Evolutionary conservation across 2,797 vertebrate species (phyloP).

Genomic region (Sebastes kiyomatsui): DNA sequence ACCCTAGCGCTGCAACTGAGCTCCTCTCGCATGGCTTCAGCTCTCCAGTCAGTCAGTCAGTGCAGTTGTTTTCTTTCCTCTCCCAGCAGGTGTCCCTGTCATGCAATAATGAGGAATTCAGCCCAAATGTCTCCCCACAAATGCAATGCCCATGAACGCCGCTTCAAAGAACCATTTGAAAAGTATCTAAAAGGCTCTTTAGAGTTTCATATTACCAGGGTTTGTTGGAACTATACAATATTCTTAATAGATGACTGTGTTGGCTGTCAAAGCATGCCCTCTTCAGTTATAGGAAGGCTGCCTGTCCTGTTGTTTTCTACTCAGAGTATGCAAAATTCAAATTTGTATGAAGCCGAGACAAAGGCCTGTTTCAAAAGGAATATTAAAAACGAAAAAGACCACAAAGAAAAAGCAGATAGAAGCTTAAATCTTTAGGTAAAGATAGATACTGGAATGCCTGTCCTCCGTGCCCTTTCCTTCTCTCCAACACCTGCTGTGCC

Average conservation of each 20-base stretch:
- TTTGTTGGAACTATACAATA: conserved; percentile 16
- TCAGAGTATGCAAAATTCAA: conserved; percentile 11
- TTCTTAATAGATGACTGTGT: conserved; percentile 10
- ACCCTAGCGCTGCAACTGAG: conserved; percentile 43
- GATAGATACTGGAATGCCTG: conserved; percentile 32
- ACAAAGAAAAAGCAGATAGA: background rate
- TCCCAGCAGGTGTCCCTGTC: conserved; percentile 82
- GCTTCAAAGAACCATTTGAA: conserved; percentile 59
- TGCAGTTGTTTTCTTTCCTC: conserved; percentile 68
- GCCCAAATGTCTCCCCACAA: conserved; percentile 49
- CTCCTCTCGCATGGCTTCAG: conserved; percentile 30
- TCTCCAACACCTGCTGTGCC: conserved; percentile 76
- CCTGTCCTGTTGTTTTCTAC: conserved; percentile 39
- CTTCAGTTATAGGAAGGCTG: conserved; percentile 9
- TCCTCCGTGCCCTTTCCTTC: conserved; percentile 54
- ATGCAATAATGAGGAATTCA: conserved; percentile 71
- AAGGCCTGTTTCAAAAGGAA: background rate
- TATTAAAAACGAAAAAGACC: conserved; percentile 2
- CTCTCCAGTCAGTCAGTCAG: conserved; percentile 10
- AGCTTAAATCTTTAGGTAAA: conserved; percentile 43
- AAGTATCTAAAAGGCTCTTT: conserved; percentile 34
- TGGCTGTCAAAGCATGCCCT: conserved; percentile 10
- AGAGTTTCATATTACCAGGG: conserved; percentile 7
- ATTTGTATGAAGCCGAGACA: conserved; percentile 12
- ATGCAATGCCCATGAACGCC: conserved; percentile 40